Evolutionary conservation across 2,888 invertebrate genomes (phyloP).

Genomic region (Muschampia plurimacula): DNA sequence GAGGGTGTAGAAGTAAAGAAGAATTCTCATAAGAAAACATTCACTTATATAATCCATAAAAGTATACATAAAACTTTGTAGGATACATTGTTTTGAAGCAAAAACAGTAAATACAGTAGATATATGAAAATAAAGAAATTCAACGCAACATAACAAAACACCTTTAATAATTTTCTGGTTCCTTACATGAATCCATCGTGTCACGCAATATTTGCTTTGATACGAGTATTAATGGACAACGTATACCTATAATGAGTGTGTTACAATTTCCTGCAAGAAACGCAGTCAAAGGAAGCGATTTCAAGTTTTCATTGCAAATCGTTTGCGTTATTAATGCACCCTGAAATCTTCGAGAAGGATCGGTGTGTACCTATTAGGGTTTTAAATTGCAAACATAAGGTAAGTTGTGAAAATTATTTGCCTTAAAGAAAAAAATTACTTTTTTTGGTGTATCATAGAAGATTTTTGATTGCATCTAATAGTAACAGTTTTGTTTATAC

Average conservation of each 20-base stretch:
- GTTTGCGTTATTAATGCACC: conserved; percentile 10
- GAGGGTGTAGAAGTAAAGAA: too few species aligned
- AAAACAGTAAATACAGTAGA: too few species aligned
- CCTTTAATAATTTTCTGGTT: background rate
- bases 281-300: conserved; percentile 29
- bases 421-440: background rate
- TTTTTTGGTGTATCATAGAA: too few species aligned
- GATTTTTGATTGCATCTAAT: too few species aligned
- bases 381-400: background rate
- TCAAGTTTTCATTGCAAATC: conserved; percentile 12
- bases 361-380: background rate
- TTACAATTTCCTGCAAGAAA: conserved; percentile 58
- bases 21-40: too few species aligned
- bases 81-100: too few species aligned
- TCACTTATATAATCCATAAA: too few species aligned
- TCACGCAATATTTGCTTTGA: conserved; percentile 8
- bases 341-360: conserved; percentile 10
- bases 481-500: too few species aligned
- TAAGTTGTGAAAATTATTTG: background rate
- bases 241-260: conserved; percentile 42
- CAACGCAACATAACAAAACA: too few species aligned
- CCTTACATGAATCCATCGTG: background rate
- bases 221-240: background rate
- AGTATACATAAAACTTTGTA: too few species aligned
- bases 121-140: background rate